Evolutionary conservation across 2,113 vertebrate species (phyloP).

Genomic region (Jaculus jaculus): DNA sequence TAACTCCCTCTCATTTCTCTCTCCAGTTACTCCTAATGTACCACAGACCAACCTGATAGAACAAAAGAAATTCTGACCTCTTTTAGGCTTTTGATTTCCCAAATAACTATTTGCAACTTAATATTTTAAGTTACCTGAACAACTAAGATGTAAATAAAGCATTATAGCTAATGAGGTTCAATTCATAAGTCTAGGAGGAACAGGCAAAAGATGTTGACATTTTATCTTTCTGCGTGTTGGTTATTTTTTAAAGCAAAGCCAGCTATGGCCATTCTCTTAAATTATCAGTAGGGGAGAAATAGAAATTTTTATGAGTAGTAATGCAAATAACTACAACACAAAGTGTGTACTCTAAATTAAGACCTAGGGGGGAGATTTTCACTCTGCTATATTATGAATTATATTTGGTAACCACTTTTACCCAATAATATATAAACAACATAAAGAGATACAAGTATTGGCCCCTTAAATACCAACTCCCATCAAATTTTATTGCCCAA

Average conservation of each 20-base stretch:
- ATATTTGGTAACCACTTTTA: neutral
- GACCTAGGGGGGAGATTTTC: neutral
- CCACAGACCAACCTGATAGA: neutral
- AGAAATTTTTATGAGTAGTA: neutral
- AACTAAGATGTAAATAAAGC: neutral
- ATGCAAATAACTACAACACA: neutral
- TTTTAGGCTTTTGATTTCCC: neutral
- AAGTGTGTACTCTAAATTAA: constrained; percentile 14
- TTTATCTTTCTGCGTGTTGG: neutral
- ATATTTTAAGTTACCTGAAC: neutral
- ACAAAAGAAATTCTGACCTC: neutral
- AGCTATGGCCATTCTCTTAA: constrained; percentile 7
- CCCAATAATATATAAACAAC: neutral
- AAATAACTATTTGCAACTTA: neutral
- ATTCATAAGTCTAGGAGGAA: neutral
- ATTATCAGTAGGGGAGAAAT: neutral
- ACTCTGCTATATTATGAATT: neutral
- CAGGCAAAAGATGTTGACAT: neutral
- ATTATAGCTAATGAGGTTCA: neutral
- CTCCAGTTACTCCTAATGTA: neutral
- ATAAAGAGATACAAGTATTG: neutral
- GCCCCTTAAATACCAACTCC: neutral
- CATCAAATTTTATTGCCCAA: neutral
- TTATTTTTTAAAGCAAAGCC: neutral
- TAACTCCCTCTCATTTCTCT: neutral